phyloP scores from a whole-genome alignment of 2,888 invertebrate species.

The Charanyca ferruginea region DNA sequence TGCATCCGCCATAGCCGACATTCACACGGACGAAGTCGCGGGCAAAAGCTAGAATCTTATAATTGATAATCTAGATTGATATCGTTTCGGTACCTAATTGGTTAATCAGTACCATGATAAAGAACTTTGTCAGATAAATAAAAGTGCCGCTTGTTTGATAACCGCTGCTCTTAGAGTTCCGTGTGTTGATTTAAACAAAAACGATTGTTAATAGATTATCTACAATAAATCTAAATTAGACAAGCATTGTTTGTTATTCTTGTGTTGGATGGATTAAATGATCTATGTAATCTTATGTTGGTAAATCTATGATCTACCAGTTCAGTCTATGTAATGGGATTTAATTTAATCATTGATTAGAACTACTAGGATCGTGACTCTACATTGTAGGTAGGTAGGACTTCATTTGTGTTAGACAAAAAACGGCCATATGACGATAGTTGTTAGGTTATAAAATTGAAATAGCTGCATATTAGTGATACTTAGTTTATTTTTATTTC shows the following conservation, averaged over 20 bases:
- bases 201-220: constrained; percentile 61
- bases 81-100: constrained; percentile 58
- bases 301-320: constrained; percentile 46
- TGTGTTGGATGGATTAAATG: constrained; percentile 50
- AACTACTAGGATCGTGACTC: constrained; percentile 17
- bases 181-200: constrained; percentile 55
- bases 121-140: constrained; percentile 38
- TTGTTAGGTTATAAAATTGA: too few species aligned
- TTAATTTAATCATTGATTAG: constrained; percentile 25
- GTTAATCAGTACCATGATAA: constrained; percentile 58
- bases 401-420: too few species aligned
- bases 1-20: too few species aligned
- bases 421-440: too few species aligned
- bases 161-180: constrained; percentile 43
- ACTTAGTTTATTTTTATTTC: too few species aligned
- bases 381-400: neutral
- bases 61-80: constrained; percentile 53
- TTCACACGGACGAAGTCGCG: too few species aligned
- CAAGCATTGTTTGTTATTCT: constrained; percentile 46
- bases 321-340: constrained; percentile 41
- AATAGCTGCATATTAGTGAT: too few species aligned
- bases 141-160: constrained; percentile 47
- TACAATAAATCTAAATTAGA: constrained; percentile 61
- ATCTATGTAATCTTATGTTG: constrained; percentile 43
- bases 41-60: too few species aligned